Percentiles rank a stretch among this genome's conserved stretches.
Evolutionary conservation across 35 echinoderm and acorn worm species (phyloP).

Genomic region (Anneissia japonica): DNA sequence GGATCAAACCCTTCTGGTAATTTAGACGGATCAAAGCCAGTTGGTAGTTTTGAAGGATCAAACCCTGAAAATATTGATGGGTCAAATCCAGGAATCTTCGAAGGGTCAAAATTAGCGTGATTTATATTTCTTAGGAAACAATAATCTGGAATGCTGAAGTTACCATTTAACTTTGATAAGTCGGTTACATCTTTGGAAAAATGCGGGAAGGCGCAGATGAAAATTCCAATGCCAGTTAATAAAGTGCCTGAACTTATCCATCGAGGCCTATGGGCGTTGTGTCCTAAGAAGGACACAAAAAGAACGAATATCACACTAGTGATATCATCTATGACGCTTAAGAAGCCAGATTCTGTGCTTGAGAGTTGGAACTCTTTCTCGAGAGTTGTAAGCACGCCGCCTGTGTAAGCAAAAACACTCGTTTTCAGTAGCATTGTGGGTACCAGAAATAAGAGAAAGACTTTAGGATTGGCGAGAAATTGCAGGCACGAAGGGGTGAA

Average conservation of each 20-base stretch:
- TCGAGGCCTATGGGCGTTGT: slow-evolving; percentile 30
- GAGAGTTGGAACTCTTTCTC: slow-evolving; percentile 46
- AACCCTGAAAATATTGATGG: neutral
- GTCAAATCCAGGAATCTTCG: neutral
- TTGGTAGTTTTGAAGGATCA: neutral
- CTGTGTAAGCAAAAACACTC: slow-evolving; percentile 13
- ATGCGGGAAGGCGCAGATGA: slow-evolving; percentile 44
- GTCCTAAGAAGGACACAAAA: slow-evolving; percentile 36
- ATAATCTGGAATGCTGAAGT: neutral
- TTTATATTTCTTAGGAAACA: neutral
- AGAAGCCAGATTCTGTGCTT: slow-evolving; percentile 48
- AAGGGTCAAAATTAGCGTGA: neutral
- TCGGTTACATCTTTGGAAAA: slow-evolving; percentile 10
- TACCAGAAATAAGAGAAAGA: slow-evolving; percentile 14
- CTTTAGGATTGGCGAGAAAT: slow-evolving; percentile 34
- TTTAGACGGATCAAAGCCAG: neutral
- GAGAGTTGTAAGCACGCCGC: slow-evolving; percentile 37
- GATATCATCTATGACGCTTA: slow-evolving; percentile 46
- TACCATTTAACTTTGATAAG: neutral
- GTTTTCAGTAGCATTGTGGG: neutral
- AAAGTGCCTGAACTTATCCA: slow-evolving; percentile 32
- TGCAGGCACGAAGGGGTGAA: slow-evolving; percentile 31
- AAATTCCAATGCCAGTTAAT: slow-evolving; percentile 33
- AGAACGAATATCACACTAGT: slow-evolving; percentile 19
- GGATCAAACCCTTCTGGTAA: neutral